A percentile compares a stretch with the other conserved stretches of the same genome.
Conservation (phyloP, 2,888 invertebrate species). For the Diaphora mendica region DNA sequence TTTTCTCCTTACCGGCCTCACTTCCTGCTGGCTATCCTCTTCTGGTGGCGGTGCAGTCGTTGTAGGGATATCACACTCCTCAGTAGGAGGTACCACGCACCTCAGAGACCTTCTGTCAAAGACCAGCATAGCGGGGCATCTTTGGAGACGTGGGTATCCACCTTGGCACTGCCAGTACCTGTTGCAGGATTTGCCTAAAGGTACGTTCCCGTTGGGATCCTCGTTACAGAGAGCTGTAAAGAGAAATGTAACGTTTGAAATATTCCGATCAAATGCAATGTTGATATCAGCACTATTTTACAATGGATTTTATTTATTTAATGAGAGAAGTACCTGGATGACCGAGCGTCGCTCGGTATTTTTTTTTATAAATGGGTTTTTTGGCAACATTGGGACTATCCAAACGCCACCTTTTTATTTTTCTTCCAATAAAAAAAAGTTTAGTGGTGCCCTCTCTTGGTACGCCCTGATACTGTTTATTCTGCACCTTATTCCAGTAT, state of each 20-base stretch:
- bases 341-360: too few species aligned
- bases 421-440: too few species aligned
- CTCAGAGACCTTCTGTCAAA: conserved; percentile 93
- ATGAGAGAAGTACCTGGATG: too few species aligned
- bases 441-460: too few species aligned
- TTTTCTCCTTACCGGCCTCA: conserved; percentile 64
- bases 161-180: conserved; percentile 98
- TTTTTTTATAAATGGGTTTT: too few species aligned
- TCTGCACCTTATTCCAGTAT: too few species aligned
- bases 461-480: too few species aligned
- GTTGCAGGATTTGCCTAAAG: conserved; percentile 96
- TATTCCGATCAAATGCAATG: background rate
- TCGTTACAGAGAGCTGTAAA: conserved; percentile 95
- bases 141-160: conserved; percentile 95
- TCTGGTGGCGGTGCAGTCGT: conserved; percentile 89
- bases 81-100: conserved; percentile 96
- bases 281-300: background rate
- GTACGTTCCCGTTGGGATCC: conserved; percentile 96
- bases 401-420: too few species aligned
- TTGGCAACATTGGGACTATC: too few species aligned
- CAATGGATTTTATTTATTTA: too few species aligned
- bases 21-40: conserved; percentile 81
- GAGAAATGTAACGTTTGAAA: background rate
- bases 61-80: conserved; percentile 94
- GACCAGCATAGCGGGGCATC: conserved; percentile 96